phyloP scores from a whole-genome alignment of 2,888 invertebrate species.

The Amorpha juglandis region DNA sequence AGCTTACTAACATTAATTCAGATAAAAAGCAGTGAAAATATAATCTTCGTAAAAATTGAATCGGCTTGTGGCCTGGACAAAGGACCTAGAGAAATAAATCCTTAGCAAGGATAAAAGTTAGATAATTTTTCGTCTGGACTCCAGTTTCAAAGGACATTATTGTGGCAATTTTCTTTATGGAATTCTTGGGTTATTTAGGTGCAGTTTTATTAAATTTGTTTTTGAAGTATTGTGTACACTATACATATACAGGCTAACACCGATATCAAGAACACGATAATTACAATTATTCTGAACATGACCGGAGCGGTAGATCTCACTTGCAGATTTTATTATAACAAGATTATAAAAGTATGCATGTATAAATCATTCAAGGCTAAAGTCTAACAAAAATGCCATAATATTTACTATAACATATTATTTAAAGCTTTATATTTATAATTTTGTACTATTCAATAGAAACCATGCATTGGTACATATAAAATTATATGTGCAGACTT shows the following conservation, averaged over 20 bases:
- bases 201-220: background rate
- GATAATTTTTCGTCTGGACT: background rate
- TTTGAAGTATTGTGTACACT: background rate
- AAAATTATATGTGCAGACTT: too few species aligned
- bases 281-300: too few species aligned
- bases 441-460: too few species aligned
- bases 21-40: slow-evolving; percentile 4
- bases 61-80: background rate
- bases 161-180: slow-evolving; percentile 6
- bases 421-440: too few species aligned
- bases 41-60: background rate
- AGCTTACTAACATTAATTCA: background rate
- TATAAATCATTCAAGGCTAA: too few species aligned
- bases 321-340: too few species aligned
- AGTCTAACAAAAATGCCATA: too few species aligned
- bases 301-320: too few species aligned
- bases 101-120: slow-evolving; percentile 3
- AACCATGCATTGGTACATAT: too few species aligned
- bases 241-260: background rate
- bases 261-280: too few species aligned
- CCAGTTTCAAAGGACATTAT: slow-evolving; percentile 10
- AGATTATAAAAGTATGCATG: too few species aligned
- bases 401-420: too few species aligned
- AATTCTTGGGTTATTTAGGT: background rate
- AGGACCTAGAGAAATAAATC: background rate